Percentiles rank a stretch among this genome's conserved stretches.
Conservation (phyloP, 2,888 invertebrate genomes). For the Mythimna ferrago region DNA sequence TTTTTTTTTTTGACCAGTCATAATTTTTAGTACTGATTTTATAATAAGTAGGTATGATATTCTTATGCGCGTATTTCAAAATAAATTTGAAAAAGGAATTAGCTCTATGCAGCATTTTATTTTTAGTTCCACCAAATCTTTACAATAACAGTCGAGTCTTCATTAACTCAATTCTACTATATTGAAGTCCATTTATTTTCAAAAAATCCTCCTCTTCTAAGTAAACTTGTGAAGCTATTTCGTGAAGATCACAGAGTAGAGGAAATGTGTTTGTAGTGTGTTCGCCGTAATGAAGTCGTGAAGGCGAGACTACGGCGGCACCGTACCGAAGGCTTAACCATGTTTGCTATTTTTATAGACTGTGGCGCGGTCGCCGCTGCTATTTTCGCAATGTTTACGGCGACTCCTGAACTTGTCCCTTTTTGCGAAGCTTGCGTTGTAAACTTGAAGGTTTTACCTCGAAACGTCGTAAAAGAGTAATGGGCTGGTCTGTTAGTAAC, state of each 20-base stretch:
- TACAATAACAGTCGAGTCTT: neutral
- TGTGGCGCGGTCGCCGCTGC: conserved; percentile 36
- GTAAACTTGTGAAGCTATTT: conserved; percentile 33
- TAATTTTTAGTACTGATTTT: neutral
- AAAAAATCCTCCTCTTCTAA: neutral
- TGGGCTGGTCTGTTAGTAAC: conserved; percentile 12
- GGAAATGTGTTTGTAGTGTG: conserved; percentile 53
- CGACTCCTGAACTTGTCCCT: conserved; percentile 63
- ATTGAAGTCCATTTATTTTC: neutral
- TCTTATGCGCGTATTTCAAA: neutral
- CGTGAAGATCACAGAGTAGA: conserved; percentile 32
- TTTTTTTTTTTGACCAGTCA: no score
- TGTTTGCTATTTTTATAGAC: conserved; percentile 73
- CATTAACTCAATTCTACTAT: neutral
- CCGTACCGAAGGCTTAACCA: conserved; percentile 66
- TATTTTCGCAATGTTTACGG: conserved; percentile 54
- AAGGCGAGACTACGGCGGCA: conserved; percentile 48
- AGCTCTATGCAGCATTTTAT: neutral
- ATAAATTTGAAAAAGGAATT: neutral
- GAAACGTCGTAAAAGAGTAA: conserved; percentile 37
- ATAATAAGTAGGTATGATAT: neutral
- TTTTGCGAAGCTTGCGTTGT: conserved; percentile 28
- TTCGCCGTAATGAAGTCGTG: conserved; percentile 63
- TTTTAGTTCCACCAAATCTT: neutral
- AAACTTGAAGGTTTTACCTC: conserved; percentile 20